Evolutionary conservation across 2,888 invertebrate species (phyloP).

Genomic region (Anorthoa munda): DNA sequence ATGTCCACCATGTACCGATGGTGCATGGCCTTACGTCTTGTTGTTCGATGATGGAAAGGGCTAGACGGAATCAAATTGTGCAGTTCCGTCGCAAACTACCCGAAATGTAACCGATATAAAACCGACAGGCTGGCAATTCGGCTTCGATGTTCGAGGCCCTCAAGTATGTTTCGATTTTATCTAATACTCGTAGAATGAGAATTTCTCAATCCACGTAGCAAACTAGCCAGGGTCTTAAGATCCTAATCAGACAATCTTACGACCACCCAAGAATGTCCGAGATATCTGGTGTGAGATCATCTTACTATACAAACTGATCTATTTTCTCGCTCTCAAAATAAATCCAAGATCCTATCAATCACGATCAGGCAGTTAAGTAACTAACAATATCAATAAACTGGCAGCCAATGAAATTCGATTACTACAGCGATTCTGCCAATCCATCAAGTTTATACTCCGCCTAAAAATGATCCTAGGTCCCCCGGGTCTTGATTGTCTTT

Average conservation of each 20-base stretch:
- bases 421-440: conserved; percentile 32
- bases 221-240: neutral
- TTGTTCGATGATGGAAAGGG: no score
- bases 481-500: conserved; percentile 51
- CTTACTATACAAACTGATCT: conserved; percentile 3
- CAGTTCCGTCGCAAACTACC: no score
- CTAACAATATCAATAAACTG: conserved; percentile 26
- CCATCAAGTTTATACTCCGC: conserved; percentile 15
- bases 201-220: neutral
- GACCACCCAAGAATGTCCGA: neutral
- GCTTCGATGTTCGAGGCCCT: no score
- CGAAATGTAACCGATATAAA: no score
- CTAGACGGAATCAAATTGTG: no score
- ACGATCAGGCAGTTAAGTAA: conserved; percentile 17
- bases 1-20: no score
- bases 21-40: no score
- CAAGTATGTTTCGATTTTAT: neutral
- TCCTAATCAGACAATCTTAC: conserved; percentile 3
- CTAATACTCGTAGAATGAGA: neutral
- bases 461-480: conserved; percentile 22
- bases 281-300: conserved; percentile 1
- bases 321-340: neutral
- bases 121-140: no score
- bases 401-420: conserved; percentile 16
- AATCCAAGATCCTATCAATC: conserved; percentile 21